A percentile compares a stretch with the other conserved stretches of the same genome.
Evolutionary conservation across 53 echinoderm and acorn worm genomes (phyloP).

Genomic region (Actinopyga echinites): DNA sequence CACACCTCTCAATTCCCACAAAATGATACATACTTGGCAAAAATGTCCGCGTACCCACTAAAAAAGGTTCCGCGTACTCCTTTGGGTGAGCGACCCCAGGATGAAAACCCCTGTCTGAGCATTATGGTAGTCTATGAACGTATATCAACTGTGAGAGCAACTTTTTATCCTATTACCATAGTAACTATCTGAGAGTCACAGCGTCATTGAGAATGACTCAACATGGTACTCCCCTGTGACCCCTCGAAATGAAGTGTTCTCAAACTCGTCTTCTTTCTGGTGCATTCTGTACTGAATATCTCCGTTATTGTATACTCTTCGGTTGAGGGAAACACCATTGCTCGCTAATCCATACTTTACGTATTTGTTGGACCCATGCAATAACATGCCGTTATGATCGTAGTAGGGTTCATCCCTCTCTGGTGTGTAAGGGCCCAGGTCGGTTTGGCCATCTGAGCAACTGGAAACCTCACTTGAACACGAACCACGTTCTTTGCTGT

Average conservation of each 20-base stretch:
- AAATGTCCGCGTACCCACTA: no score
- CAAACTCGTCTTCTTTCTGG: not conserved
- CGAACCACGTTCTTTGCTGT: not conserved
- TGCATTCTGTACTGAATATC: not conserved
- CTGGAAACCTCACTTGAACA: conserved; percentile 21
- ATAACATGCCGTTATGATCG: not conserved
- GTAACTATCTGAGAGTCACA: no score
- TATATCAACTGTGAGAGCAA: no score
- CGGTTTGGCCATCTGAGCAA: not conserved
- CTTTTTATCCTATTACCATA: no score
- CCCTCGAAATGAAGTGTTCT: not conserved
- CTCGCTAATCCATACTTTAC: not conserved
- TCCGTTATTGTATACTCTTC: not conserved
- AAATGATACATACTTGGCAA: no score
- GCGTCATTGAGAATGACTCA: conserved; percentile 16
- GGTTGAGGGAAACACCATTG: not conserved
- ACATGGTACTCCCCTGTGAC: not conserved
- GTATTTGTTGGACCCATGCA: not conserved
- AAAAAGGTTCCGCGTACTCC: no score
- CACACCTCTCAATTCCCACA: no score
- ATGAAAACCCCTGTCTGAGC: no score
- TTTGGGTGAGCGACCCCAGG: no score
- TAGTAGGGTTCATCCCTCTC: not conserved
- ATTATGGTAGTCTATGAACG: no score
- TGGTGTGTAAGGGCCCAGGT: not conserved